phyloP scores from a whole-genome alignment of 1,140 invertebrate genomes.

The Bombus sibiricus region DNA sequence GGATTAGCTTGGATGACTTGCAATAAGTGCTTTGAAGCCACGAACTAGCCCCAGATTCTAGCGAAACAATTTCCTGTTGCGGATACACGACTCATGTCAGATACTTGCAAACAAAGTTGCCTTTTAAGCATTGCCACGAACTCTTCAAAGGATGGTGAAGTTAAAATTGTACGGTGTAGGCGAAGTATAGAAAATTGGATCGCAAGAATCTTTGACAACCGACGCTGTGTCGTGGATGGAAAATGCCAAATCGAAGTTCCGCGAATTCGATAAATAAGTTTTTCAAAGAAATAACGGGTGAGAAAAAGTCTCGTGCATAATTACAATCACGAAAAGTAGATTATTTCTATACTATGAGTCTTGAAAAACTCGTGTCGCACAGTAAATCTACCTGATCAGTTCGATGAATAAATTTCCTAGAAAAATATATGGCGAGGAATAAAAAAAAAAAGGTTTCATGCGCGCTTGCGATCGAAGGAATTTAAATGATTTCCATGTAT shows the following conservation, averaged over 20 bases:
- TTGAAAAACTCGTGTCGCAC: neutral
- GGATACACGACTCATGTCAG: neutral
- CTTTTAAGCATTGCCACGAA: neutral
- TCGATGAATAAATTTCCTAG: no score
- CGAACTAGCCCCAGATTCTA: neutral
- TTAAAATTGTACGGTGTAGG: neutral
- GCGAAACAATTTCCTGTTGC: conserved; percentile 26
- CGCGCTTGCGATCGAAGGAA: no score
- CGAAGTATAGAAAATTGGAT: neutral
- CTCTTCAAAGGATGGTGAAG: neutral
- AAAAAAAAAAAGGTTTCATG: no score
- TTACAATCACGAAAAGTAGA: no score
- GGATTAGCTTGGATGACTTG: conserved; percentile 1
- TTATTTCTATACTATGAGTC: no score
- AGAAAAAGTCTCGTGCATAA: no score
- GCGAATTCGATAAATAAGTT: neutral
- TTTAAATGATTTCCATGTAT: no score
- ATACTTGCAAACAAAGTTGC: neutral
- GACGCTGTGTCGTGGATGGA: neutral
- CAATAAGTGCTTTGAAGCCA: neutral
- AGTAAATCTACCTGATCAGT: no score
- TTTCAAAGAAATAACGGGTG: neutral
- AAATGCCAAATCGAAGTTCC: neutral
- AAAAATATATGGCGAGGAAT: no score
- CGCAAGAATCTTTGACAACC: neutral